A percentile compares a stretch with the other conserved stretches of the same genome.
These are phyloP conservation scores for Heteromyza rotundicornis DNA, from an alignment of 2,888 invertebrate genomes.

Conservation along the genomic window DNA sequence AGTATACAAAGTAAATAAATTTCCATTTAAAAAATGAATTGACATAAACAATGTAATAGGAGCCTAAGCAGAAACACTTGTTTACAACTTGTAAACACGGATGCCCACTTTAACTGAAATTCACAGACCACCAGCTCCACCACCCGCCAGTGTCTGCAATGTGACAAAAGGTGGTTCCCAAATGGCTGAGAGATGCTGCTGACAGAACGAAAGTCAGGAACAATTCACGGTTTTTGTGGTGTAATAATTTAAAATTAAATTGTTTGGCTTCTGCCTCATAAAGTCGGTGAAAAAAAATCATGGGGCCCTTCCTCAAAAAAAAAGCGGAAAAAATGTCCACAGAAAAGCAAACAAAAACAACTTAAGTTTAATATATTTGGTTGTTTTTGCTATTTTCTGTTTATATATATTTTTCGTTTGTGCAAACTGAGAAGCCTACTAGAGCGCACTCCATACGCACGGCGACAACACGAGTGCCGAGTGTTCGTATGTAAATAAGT, in stretches of 20 bases:
- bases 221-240: background rate
- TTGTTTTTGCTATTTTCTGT: background rate
- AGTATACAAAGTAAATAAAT: no score
- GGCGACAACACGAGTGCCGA: background rate
- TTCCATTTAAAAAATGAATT: no score
- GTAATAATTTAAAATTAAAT: slow-evolving; percentile 1
- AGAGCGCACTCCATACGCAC: background rate
- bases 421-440: slow-evolving; percentile 29
- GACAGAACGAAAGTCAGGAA: background rate
- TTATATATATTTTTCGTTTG: no score
- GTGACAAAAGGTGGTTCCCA: no score
- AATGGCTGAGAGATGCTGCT: no score
- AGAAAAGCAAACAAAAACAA: background rate
- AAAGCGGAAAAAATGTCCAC: background rate
- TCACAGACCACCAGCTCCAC: background rate
- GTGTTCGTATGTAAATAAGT: background rate
- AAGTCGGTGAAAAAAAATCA: background rate
- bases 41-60: no score
- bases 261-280: background rate
- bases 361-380: background rate
- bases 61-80: background rate
- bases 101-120: background rate
- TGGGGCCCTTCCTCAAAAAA: background rate
- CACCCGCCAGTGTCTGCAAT: background rate
- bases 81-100: no score